A percentile compares a stretch with the other conserved stretches of the same genome.
phyloP scores from a whole-genome alignment of 2,113 vertebrate genomes.

The Desmodus rotundus region DNA sequence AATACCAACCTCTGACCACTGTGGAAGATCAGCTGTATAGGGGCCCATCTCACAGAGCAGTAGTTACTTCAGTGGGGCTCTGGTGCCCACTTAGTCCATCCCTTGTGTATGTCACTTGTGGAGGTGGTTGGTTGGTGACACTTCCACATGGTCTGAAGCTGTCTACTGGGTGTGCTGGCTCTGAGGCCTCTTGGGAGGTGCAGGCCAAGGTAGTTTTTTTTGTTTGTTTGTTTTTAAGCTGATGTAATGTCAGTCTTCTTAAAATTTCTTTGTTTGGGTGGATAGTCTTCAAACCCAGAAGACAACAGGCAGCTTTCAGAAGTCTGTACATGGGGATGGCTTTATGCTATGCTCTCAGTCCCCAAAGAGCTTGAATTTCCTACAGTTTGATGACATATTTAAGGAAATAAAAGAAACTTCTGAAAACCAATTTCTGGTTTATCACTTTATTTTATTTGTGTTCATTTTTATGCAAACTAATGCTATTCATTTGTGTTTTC shows the following conservation, averaged over 20 bases:
- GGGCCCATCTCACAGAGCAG: too few species aligned
- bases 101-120: too few species aligned
- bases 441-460: constrained; percentile 26
- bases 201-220: background rate
- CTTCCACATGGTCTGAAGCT: too few species aligned
- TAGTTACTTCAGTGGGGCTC: too few species aligned
- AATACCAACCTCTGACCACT: too few species aligned
- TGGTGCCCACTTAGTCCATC: too few species aligned
- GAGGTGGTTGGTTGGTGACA: too few species aligned
- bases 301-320: background rate
- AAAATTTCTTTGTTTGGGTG: background rate
- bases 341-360: background rate
- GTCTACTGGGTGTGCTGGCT: too few species aligned
- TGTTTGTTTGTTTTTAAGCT: background rate
- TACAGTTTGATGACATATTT: background rate
- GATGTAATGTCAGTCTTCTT: background rate
- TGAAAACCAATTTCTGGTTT: constrained; percentile 22
- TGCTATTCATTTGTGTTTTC: background rate
- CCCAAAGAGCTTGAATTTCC: background rate
- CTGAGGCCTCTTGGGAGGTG: too few species aligned
- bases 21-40: too few species aligned
- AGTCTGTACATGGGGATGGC: background rate
- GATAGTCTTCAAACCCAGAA: background rate
- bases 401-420: constrained; percentile 26
- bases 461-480: constrained; percentile 45